Base-by-base conservation (phyloP, 2,888 invertebrate genomes). In the Tridacna crocea region DNA sequence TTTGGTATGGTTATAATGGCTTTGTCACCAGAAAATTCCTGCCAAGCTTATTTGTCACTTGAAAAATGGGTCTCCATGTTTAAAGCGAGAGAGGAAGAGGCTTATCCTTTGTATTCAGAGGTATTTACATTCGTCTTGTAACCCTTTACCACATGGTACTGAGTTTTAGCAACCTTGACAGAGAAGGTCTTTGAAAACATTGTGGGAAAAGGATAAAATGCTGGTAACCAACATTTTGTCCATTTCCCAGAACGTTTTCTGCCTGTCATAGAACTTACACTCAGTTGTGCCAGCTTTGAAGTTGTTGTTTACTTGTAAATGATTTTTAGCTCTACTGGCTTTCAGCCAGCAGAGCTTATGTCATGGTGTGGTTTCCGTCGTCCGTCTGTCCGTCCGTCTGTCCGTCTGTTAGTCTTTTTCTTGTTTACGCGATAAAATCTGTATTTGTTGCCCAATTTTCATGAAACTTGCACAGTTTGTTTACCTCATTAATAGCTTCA, bases 21-120 rank as follows among this genome's bases (percentile, higher is more conserved):
- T 81, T 95, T 98, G 58, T 96, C 97, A 0, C 96, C 97, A 0
- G 97, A 98, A 84, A 97, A 97, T 92, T 96, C 97, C 0, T 98
- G 98, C 93, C 96, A 96, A 79, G 96, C 97, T 83, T 98, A 98
- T 91, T 95, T 93, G 88, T 94, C 85, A 27, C 77, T 84, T 12
- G 58, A 84, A 27, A 84, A 81, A 58, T 82, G 84, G 80, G 26
- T 75, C 17, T 68, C 74, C 46, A 77, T 72, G 15, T 66, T 84
- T 17, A 60, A 83, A 55, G 61, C 72, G 17, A 77, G 80, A 24
- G 73, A 75, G 36, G 77, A 66, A 17, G 76, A 84, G 48, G 58
- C 74, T 15, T 17, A 36, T 0, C 47, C 66, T 0, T 48, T 66
- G 26, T 84, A 75, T 61, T 79, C 79, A 47, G 55, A 80, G 81